Base-by-base conservation (phyloP, 2,797 vertebrate genomes). In the Threskiornis aethiopicus region DNA sequence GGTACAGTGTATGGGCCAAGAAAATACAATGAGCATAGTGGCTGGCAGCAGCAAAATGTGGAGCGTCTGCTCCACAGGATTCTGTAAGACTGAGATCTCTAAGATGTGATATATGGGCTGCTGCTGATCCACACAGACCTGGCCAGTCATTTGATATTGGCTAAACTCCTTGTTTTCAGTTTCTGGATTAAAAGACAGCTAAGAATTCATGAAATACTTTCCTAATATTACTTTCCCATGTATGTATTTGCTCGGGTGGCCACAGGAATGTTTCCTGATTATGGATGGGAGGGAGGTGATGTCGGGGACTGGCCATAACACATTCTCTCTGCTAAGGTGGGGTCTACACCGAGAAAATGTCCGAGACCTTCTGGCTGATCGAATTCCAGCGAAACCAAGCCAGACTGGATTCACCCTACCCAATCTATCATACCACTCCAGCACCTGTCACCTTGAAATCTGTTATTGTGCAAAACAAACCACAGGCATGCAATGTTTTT, bases 251-350 rank as follows among this genome's bases (percentile, higher is more conserved):
- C 91, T 91, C 0, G 37, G 62, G 70, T 87, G 78, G 77, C 95
- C 95, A 90, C 96, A 97, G 96, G 95, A 97, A 97, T 96, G 95
- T 83, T 97, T 92, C 79, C 87, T 87, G 95, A 96, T 93, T 96
- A 91, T 2, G 31, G 75, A 62, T 59, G 82, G 81, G 71, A 91
- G 54, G 61, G 82, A 95, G 39, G 52, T 94, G 91, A 93, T 84
- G 67, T 33, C 95, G 76, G 1, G 7, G 54, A 88, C 55, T 84
- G 73, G 66, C 37, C 25, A 31, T 44, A 96, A 89, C 37, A 39
- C 37, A 93, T 91, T 78, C 0, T 29, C 83, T 87, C 59, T 89
- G 26, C 88, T 91, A 82, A 96, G 95, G 92, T 90, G 89, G 73
- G 85, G 84, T 89, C 72, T 86, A 75, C 25, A 41, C 57, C 4